These are phyloP conservation scores for Copidosoma floridanum DNA, from an alignment of 1,140 invertebrate species.

Conservation along the genomic window DNA sequence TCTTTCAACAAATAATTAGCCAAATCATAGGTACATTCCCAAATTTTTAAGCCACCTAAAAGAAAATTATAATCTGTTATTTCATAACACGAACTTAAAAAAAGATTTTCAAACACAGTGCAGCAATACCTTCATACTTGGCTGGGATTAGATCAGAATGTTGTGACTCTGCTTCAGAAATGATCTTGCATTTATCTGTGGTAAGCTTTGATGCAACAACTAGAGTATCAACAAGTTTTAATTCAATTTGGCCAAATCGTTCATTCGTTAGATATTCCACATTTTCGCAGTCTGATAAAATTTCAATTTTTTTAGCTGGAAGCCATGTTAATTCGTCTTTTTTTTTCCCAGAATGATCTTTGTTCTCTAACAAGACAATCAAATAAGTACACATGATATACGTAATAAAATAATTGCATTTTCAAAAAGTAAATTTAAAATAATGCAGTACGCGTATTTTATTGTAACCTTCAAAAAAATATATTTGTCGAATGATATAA, in stretches of 20 bases:
- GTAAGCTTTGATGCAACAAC: conserved; percentile 47
- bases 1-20: conserved; percentile 62
- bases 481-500: no score
- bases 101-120: no score
- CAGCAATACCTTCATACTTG: conserved; percentile 68
- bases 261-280: conserved; percentile 27
- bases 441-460: no score
- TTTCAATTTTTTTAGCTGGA: conserved; percentile 35
- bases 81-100: conserved; percentile 21
- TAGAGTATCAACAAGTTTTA: conserved; percentile 55
- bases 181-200: conserved; percentile 43
- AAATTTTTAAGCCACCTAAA: conserved; percentile 82
- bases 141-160: conserved; percentile 72
- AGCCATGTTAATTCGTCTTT: conserved; percentile 40
- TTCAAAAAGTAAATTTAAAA: conserved; percentile 1
- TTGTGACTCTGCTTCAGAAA: conserved; percentile 63
- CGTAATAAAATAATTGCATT: conserved; percentile 22
- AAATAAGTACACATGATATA: background rate
- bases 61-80: conserved; percentile 24
- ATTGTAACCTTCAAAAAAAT: no score
- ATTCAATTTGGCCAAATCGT: conserved; percentile 43
- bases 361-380: conserved; percentile 12
- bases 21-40: conserved; percentile 84
- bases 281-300: conserved; percentile 21
- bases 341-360: conserved; percentile 16